phyloP scores from a whole-genome alignment of 2,113 vertebrate genomes.

The Pimephales promelas region DNA sequence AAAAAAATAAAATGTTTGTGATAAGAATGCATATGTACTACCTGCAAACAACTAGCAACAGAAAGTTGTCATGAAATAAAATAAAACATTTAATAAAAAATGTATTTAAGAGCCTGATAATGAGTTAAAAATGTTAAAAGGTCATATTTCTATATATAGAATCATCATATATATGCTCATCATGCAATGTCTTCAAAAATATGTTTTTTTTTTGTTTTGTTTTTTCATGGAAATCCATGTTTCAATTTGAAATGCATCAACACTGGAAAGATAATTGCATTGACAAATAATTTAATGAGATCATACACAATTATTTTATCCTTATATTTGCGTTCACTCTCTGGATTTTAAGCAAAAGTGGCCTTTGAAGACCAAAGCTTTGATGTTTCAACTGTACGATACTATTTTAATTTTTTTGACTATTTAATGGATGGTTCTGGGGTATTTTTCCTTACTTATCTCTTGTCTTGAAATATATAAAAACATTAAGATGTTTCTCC shows the following conservation, averaged over 20 bases:
- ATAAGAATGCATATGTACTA: not conserved
- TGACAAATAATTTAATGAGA: not conserved
- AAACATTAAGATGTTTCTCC: not conserved
- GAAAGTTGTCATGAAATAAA: not conserved
- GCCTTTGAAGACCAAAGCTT: conserved; percentile 6
- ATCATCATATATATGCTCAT: no score
- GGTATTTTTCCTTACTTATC: not conserved
- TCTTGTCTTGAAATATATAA: not conserved
- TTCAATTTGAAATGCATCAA: not conserved
- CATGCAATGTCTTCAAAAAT: not conserved
- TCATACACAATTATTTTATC: not conserved
- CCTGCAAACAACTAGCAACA: not conserved
- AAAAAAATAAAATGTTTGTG: not conserved
- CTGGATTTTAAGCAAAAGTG: not conserved
- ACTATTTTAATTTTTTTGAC: not conserved
- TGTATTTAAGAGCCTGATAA: no score
- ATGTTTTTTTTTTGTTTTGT: no score
- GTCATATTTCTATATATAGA: no score
- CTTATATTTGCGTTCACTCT: not conserved
- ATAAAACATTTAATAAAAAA: no score
- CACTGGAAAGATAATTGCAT: not conserved
- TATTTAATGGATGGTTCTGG: not conserved
- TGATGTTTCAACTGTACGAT: not conserved
- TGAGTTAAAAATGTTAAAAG: no score
- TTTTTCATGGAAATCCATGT: not conserved